Conservation (phyloP, 2,113 vertebrate species). For the Sinocyclocheilus maitianheensis region DNA sequence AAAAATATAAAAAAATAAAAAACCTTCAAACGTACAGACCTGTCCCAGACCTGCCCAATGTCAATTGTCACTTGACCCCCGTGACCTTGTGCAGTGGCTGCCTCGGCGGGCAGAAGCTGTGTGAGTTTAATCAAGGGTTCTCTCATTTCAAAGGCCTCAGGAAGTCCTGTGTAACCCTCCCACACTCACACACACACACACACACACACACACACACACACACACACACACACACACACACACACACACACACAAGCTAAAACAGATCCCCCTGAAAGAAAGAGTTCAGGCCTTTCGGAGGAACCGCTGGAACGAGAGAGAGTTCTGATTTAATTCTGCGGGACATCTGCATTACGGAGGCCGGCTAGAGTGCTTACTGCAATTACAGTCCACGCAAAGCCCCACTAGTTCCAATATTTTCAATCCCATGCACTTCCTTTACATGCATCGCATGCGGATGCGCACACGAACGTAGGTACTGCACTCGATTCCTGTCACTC, state of each 20-base stretch:
- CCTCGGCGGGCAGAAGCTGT: slow-evolving; percentile 60
- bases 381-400: slow-evolving; percentile 17
- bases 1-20: background rate
- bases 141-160: slow-evolving; percentile 72
- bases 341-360: slow-evolving; percentile 24
- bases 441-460: background rate
- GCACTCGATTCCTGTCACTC: slow-evolving; percentile 14
- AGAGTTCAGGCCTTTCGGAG: slow-evolving; percentile 37
- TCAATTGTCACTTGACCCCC: slow-evolving; percentile 74
- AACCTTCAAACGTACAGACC: slow-evolving; percentile 40
- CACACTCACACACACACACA: background rate
- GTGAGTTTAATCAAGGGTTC: slow-evolving; percentile 74
- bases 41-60: slow-evolving; percentile 44
- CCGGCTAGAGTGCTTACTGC: slow-evolving; percentile 15
- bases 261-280: slow-evolving; percentile 47
- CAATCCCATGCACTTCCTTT: slow-evolving; percentile 14
- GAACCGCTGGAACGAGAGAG: background rate
- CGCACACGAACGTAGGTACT: background rate
- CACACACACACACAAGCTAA: slow-evolving; percentile 32
- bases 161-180: slow-evolving; percentile 40
- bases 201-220: background rate
- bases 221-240: background rate
- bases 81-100: slow-evolving; percentile 52
- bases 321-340: slow-evolving; percentile 23
- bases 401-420: slow-evolving; percentile 12